Percentiles rank a stretch among this genome's conserved stretches.
Evolutionary conservation across 1,140 invertebrate species (phyloP).

Genomic region (Asobara japonica): DNA sequence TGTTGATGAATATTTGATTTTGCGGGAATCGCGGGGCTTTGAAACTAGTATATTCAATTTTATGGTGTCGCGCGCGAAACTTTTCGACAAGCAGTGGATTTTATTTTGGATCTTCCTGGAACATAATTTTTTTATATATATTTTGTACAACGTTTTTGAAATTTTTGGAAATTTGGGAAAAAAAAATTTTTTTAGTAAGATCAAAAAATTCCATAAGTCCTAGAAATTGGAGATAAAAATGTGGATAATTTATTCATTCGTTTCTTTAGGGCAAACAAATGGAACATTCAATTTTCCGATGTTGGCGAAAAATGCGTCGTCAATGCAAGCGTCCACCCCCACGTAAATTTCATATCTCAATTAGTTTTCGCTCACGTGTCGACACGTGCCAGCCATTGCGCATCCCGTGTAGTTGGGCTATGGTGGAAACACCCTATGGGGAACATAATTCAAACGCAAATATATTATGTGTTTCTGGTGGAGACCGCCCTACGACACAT

Average conservation of each 20-base stretch:
- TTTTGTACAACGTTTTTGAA: no score
- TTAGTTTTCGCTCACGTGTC: constrained; percentile 62
- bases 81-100: no score
- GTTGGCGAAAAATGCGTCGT: no score
- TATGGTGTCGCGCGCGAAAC: neutral
- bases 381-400: constrained; percentile 55
- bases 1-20: neutral
- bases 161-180: no score
- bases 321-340: constrained; percentile 39
- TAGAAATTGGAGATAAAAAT: no score
- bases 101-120: no score
- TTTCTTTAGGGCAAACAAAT: no score
- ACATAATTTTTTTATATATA: no score
- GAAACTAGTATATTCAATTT: constrained; percentile 19
- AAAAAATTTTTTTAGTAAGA: no score
- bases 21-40: neutral
- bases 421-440: constrained; percentile 21
- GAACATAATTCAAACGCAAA: constrained; percentile 57
- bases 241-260: no score
- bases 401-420: constrained; percentile 20
- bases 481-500: constrained; percentile 34
- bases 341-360: constrained; percentile 65
- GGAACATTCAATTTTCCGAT: no score
- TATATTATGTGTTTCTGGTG: constrained; percentile 51
- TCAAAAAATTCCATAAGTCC: no score